phyloP scores from a whole-genome alignment of 2,113 vertebrate genomes.

The Hyperopisus bebe region DNA sequence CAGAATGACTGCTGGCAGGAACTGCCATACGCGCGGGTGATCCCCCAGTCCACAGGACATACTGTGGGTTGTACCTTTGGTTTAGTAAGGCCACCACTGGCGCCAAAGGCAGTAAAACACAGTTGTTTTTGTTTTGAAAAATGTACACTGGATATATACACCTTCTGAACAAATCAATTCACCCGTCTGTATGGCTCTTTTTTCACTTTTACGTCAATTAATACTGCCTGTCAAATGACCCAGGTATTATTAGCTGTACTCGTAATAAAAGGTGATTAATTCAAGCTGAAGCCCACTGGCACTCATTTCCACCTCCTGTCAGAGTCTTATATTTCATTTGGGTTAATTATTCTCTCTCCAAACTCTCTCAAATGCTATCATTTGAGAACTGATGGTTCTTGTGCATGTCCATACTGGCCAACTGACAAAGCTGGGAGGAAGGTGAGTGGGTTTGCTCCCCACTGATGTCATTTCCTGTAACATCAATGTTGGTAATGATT shows the following conservation, averaged over 20 bases:
- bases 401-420: slow-evolving; percentile 6
- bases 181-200: slow-evolving; percentile 32
- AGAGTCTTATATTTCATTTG: slow-evolving; percentile 53
- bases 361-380: slow-evolving; percentile 38
- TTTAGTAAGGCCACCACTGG: neutral
- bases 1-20: neutral
- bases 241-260: slow-evolving; percentile 49
- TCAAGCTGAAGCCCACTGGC: slow-evolving; percentile 44
- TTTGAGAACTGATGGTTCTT: slow-evolving; percentile 26
- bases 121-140: neutral
- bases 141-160: slow-evolving; percentile 16
- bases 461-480: slow-evolving; percentile 20
- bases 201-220: slow-evolving; percentile 49
- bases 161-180: slow-evolving; percentile 28
- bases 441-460: neutral
- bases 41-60: neutral
- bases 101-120: neutral
- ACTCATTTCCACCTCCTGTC: slow-evolving; percentile 52
- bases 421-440: slow-evolving; percentile 2
- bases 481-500: neutral
- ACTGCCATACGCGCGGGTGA: neutral
- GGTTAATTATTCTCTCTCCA: slow-evolving; percentile 48
- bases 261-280: slow-evolving; percentile 58
- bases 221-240: slow-evolving; percentile 39
- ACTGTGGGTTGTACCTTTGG: neutral